Percentiles rank a stretch among this genome's conserved stretches.
Conservation (phyloP, 2,797 vertebrate genomes). For the Apogon talboti region DNA sequence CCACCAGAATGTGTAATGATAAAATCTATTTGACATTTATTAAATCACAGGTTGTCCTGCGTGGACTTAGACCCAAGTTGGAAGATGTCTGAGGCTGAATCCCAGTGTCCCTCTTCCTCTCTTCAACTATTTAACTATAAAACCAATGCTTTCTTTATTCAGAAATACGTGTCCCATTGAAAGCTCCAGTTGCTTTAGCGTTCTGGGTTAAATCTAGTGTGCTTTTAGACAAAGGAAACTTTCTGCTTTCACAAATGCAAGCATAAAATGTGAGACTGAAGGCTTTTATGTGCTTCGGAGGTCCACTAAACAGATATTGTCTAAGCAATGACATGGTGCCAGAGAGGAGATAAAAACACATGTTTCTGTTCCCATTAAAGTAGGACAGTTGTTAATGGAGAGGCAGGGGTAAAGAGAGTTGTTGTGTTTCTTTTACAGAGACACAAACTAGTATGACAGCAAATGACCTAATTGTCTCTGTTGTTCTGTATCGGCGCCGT, state of each 20-base stretch:
- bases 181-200: neutral
- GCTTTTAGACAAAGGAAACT: slow-evolving; percentile 24
- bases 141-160: neutral
- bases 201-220: slow-evolving; percentile 5
- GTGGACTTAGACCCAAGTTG: too few species aligned
- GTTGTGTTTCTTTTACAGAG: slow-evolving; percentile 21
- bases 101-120: too few species aligned
- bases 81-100: too few species aligned
- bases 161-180: neutral
- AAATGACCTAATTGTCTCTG: slow-evolving; percentile 58
- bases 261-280: slow-evolving; percentile 2
- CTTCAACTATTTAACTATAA: neutral
- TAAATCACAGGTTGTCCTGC: too few species aligned
- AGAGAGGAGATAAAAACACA: slow-evolving; percentile 39
- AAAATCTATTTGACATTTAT: too few species aligned
- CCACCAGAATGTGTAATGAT: too few species aligned
- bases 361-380: slow-evolving; percentile 51
- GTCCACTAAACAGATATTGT: slow-evolving; percentile 44
- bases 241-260: slow-evolving; percentile 20
- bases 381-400: slow-evolving; percentile 32
- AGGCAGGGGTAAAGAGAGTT: slow-evolving; percentile 15
- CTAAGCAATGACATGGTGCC: slow-evolving; percentile 34
- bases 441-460: slow-evolving; percentile 38
- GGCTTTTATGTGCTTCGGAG: slow-evolving; percentile 20
- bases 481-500: slow-evolving; percentile 23